phyloP scores from a whole-genome alignment of 1,140 invertebrate species.

The Drosophila lacertosa region DNA sequence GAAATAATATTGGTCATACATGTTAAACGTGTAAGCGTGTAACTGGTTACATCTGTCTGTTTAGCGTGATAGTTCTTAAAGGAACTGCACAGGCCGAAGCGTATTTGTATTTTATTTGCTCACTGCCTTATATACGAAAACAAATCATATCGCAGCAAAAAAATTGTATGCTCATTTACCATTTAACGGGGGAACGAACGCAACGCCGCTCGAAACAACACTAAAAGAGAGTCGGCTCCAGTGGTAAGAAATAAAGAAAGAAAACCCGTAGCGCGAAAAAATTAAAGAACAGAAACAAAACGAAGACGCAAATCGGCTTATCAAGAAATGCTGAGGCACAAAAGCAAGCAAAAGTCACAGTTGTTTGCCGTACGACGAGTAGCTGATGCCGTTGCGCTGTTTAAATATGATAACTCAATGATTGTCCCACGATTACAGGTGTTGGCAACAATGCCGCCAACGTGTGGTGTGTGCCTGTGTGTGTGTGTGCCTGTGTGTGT shows the following conservation, averaged over 20 bases:
- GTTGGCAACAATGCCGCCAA: slow-evolving; percentile 46
- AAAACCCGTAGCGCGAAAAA: slow-evolving; percentile 4
- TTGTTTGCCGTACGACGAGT: slow-evolving; percentile 19
- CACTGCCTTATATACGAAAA: neutral
- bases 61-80: neutral
- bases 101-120: neutral
- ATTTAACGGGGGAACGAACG: slow-evolving; percentile 33
- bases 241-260: slow-evolving; percentile 31
- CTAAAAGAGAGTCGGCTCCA: slow-evolving; percentile 36
- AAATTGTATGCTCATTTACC: slow-evolving; percentile 16
- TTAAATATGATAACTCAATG: slow-evolving; percentile 72
- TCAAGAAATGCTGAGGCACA: slow-evolving; percentile 53
- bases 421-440: slow-evolving; percentile 74
- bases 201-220: slow-evolving; percentile 42
- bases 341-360: slow-evolving; percentile 57
- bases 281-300: too few species aligned
- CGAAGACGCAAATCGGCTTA: slow-evolving; percentile 78
- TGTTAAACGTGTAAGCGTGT: slow-evolving; percentile 3
- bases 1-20: slow-evolving; percentile 34
- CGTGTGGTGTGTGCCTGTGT: slow-evolving; percentile 7
- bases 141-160: slow-evolving; percentile 30
- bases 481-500: neutral
- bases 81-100: neutral
- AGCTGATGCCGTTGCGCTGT: slow-evolving; percentile 27
- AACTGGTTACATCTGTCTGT: neutral